Conservation (phyloP, 1,140 invertebrate species). For the Alviniconcha marisindica region DNA sequence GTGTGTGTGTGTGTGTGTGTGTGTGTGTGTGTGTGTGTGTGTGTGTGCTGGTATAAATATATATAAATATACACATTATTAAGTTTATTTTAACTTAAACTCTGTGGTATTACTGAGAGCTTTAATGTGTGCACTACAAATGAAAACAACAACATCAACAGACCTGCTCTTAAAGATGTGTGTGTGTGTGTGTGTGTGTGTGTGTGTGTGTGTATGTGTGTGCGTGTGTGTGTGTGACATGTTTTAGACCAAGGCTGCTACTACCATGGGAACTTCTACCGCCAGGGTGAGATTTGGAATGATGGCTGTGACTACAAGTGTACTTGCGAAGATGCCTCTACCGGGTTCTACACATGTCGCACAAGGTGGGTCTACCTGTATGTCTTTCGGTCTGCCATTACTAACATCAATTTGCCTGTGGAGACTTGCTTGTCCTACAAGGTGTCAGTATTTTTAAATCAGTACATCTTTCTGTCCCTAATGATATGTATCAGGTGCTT, state of each 20-base stretch:
- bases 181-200: neutral
- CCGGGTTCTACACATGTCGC: slow-evolving; percentile 47
- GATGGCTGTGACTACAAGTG: slow-evolving; percentile 49
- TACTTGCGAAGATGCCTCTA: slow-evolving; percentile 36
- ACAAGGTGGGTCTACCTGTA: slow-evolving; percentile 40
- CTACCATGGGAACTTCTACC: slow-evolving; percentile 40
- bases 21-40: slow-evolving; percentile 2
- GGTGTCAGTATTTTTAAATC: too few relatives aligned
- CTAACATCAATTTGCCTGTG: too few relatives aligned
- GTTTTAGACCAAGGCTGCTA: slow-evolving; percentile 23
- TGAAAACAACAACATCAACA: too few relatives aligned
- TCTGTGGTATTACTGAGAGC: too few relatives aligned
- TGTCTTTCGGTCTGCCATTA: neutral
- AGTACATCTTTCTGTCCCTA: too few relatives aligned
- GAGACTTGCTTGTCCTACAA: too few relatives aligned
- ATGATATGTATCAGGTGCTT: too few relatives aligned
- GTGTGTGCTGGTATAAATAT: neutral
- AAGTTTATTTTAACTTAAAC: too few relatives aligned
- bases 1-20: neutral
- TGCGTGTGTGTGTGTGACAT: neutral
- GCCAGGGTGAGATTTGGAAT: slow-evolving; percentile 39
- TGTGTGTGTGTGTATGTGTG: neutral
- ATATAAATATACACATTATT: too few relatives aligned
- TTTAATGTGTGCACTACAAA: too few relatives aligned
- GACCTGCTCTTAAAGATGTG: too few relatives aligned